These are phyloP conservation scores for Teleogryllus occipitalis DNA, from an alignment of 1,140 invertebrate species.

Conservation along the genomic window DNA sequence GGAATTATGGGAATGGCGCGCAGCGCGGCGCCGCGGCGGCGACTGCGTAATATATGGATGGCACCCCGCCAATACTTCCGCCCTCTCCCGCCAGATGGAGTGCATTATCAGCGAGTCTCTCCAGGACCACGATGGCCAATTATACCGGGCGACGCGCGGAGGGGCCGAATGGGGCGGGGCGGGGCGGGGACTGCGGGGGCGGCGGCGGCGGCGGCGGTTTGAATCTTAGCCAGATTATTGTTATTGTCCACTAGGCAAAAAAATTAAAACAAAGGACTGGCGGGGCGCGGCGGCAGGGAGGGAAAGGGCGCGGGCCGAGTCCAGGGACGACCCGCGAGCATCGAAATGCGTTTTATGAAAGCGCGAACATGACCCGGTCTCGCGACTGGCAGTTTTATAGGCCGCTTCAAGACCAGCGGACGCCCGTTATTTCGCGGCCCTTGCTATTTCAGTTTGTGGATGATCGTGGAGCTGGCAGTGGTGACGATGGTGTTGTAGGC, in stretches of 20 bases:
- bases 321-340: background rate
- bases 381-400: background rate
- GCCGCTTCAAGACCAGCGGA: background rate
- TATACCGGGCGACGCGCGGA: background rate
- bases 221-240: slow-evolving; percentile 1
- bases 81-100: background rate
- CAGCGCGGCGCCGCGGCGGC: no score
- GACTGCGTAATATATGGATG: background rate
- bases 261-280: background rate
- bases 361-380: background rate
- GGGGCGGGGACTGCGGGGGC: background rate
- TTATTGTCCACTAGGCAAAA: background rate
- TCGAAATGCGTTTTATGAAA: background rate
- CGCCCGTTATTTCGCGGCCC: background rate
- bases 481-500: background rate
- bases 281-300: no score
- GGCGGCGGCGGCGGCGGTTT: background rate
- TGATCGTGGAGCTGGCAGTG: background rate
- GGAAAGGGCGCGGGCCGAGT: no score
- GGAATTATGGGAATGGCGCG: no score
- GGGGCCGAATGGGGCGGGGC: no score
- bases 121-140: background rate
- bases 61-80: background rate
- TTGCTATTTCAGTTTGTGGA: background rate
- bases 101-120: background rate